Conservation (phyloP, 2,888 invertebrate genomes). For the Neoscelio sp. region DNA sequence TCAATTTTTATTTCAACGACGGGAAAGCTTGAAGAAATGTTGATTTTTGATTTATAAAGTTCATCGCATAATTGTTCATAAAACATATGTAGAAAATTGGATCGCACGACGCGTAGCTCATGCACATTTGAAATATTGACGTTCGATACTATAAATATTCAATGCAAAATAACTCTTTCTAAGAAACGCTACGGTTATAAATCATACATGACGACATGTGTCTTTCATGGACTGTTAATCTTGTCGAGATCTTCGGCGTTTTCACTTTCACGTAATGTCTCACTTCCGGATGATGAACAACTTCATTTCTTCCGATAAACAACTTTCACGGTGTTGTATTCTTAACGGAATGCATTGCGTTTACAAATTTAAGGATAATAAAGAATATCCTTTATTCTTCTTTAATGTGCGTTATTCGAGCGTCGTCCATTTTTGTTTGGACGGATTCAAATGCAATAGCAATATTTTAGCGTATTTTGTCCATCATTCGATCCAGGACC, state of each 20-base stretch:
- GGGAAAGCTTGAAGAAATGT: too few species aligned
- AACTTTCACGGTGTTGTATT: too few species aligned
- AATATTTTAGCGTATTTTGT: slow-evolving; percentile 34
- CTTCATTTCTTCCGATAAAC: too few species aligned
- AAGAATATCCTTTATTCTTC: too few species aligned
- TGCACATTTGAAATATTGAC: slow-evolving; percentile 6
- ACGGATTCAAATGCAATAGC: slow-evolving; percentile 8
- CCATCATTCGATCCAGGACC: slow-evolving; percentile 62
- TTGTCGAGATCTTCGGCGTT: slow-evolving; percentile 16
- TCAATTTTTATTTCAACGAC: neutral
- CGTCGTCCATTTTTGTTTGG: slow-evolving; percentile 12
- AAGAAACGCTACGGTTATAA: slow-evolving; percentile 2
- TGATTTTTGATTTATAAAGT: too few species aligned
- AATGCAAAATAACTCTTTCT: neutral
- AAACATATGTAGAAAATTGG: too few species aligned
- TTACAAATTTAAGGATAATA: too few species aligned
- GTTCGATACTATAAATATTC: slow-evolving; percentile 5
- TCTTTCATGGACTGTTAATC: slow-evolving; percentile 24
- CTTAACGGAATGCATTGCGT: too few species aligned
- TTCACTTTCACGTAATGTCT: neutral
- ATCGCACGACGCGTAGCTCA: too few species aligned
- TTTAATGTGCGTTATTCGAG: too few species aligned
- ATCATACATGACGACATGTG: slow-evolving; percentile 30
- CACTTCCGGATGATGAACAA: slow-evolving; percentile 20
- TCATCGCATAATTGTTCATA: too few species aligned